Evolutionary conservation across 2,797 vertebrate genomes (phyloP), one percentile per base, ranked within the genome.

Genomic region (Coreius guichenoti): DNA sequence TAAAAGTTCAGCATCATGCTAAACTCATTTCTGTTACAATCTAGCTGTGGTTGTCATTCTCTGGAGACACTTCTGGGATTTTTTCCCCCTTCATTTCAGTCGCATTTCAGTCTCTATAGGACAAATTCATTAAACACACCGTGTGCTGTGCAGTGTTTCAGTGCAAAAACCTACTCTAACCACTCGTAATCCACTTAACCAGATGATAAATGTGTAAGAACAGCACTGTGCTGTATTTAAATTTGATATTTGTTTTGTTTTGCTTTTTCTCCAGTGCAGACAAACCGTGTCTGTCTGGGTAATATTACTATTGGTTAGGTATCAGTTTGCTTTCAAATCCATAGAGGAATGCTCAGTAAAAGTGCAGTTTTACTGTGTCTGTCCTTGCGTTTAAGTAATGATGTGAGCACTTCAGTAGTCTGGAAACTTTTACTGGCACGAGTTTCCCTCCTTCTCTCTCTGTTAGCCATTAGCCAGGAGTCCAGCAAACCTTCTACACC

Each of bases 391-490:
- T 79, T 39, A 51, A 33, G 58, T 75, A 75, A 81, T 75, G 61
- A 81, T 67, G 33, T 51, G 86, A 84, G 75, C 74, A 56, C 54
- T 43, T 31, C 21, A 68, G 68, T 69, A 23, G 61, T 70, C 63
- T 81, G 79, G 79, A 81, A 81, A 74, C 79, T 80, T 89, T 45
- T 87, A 80, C 81, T 72, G 83, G 58, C 70, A 81, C 36, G 67
- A 19, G 47, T 74, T 65, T 81, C 39, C 47, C 69, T 80, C 79
- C 45, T 63, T 67, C 84, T 85, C 75, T 75, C 70, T 74, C 86
- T 75, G 86, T 84, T 83, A 86, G 79, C 84, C 75, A 83, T 87
- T 80, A 77, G 77, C 70, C 82, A 68, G 69, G 67, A 85, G 78
- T 78, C 75, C 74, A 83, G 86, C 63, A 49, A 75, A 72, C 33